Conservation (phyloP, 1,140 invertebrate species). For the honey bee (Apis mellifera) region DNA sequence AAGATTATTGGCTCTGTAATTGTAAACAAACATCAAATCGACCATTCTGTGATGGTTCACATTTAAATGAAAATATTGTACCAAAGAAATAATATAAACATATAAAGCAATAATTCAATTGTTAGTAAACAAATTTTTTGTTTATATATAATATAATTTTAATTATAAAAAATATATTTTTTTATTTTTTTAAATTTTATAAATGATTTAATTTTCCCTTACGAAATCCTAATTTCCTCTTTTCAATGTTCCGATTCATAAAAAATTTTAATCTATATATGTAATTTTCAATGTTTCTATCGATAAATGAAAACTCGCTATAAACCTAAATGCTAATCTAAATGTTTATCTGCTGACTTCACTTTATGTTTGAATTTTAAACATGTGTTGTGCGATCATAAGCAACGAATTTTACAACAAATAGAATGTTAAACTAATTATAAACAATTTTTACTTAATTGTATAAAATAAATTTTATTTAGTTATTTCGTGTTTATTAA, state of each 20-base stretch:
- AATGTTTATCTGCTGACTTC: constrained; percentile 1
- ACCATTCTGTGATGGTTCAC: constrained; percentile 99
- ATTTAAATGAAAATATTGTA: constrained; percentile 88
- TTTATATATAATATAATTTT: neutral
- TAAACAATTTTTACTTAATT: neutral
- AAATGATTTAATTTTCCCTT: neutral
- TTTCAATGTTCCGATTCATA: neutral
- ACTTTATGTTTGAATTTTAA: constrained; percentile 23
- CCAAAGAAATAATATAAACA: neutral
- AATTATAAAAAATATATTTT: neutral
- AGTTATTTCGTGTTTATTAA: neutral
- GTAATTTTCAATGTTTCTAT: neutral
- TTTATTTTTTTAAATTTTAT: neutral
- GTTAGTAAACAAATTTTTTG: neutral
- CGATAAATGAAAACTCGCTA: neutral
- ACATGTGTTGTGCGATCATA: neutral
- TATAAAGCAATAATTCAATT: too few relatives aligned
- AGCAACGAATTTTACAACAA: neutral
- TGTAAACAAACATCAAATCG: constrained; percentile 97
- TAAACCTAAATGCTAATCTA: neutral
- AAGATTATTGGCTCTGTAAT: constrained; percentile 98
- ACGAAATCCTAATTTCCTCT: neutral
- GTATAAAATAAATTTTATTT: neutral
- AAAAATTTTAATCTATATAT: neutral
- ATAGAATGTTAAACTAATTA: neutral